These are phyloP conservation scores for Limonius californicus DNA, from an alignment of 1,140 invertebrate genomes.

Conservation along the genomic window DNA sequence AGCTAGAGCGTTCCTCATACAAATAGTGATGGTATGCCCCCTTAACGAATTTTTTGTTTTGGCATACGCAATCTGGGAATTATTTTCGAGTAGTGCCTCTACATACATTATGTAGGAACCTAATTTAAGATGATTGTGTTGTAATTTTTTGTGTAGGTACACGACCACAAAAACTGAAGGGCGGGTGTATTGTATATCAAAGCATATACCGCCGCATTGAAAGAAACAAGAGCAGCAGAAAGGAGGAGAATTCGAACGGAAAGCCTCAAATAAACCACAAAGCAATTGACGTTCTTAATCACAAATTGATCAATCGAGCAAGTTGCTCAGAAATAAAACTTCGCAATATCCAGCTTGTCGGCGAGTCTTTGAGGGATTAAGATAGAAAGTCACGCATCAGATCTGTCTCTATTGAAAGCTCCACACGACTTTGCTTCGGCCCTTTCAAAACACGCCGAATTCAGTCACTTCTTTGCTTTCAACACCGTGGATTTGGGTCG, in stretches of 20 bases:
- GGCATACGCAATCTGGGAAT: no score
- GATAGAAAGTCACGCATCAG: constrained; percentile 29
- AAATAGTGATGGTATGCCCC: no score
- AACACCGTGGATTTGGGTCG: constrained; percentile 9
- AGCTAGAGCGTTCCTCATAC: no score
- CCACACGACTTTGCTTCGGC: constrained; percentile 20
- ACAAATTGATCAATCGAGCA: constrained; percentile 28
- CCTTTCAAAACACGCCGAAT: constrained; percentile 21
- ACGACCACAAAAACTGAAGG: constrained; percentile 1
- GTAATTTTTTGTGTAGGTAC: neutral
- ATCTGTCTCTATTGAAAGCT: constrained; percentile 28
- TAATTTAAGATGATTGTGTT: constrained; percentile 9
- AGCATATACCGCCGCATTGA: constrained; percentile 7
- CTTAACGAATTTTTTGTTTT: no score
- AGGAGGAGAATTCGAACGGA: constrained; percentile 9
- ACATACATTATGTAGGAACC: no score
- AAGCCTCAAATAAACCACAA: constrained; percentile 22
- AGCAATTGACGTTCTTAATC: constrained; percentile 29
- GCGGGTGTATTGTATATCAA: constrained; percentile 8
- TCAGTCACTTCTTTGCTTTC: constrained; percentile 13
- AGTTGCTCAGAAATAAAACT: constrained; percentile 26
- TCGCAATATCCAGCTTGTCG: constrained; percentile 25
- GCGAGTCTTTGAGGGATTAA: constrained; percentile 28
- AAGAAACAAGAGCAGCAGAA: constrained; percentile 1
- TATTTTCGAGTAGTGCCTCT: no score